Conservation (phyloP, 1,140 invertebrate species). For the Sycophaga agraensis region DNA sequence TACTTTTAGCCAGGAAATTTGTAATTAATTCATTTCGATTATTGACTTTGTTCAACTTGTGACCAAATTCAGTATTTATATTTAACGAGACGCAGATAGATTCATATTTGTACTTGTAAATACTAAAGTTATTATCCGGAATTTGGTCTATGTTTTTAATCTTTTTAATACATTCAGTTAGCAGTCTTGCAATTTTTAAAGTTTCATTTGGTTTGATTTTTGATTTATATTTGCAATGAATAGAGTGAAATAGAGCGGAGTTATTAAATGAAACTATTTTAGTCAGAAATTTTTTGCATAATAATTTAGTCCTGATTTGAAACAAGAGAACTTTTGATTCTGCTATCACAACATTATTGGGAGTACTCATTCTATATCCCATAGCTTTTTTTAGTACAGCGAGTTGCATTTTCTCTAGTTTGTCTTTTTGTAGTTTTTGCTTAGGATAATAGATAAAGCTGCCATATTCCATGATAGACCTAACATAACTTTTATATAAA, state of each 20-base stretch:
- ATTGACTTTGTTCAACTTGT: too few relatives aligned
- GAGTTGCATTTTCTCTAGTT: neutral
- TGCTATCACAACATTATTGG: neutral
- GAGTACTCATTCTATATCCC: neutral
- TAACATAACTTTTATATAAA: constrained; percentile 15
- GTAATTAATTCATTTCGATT: too few relatives aligned
- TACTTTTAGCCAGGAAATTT: neutral
- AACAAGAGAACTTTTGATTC: neutral
- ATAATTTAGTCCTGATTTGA: neutral
- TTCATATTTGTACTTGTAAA: neutral
- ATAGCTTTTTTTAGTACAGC: too few relatives aligned
- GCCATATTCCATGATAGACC: constrained; percentile 17
- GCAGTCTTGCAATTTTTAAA: too few relatives aligned
- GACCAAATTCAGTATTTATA: too few relatives aligned
- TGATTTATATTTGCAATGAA: too few relatives aligned
- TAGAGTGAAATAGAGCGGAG: too few relatives aligned
- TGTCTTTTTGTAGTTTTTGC: neutral
- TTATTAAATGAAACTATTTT: neutral
- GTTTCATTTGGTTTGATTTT: neutral
- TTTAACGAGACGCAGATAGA: too few relatives aligned
- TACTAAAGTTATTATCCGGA: too few relatives aligned
- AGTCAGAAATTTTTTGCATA: neutral
- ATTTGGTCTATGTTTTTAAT: too few relatives aligned
- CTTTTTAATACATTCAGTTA: too few relatives aligned
- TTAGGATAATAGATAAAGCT: neutral